Evolutionary conservation across 1,140 invertebrate genomes (phyloP).

Genomic region (Pygmarrhopalites habei): DNA sequence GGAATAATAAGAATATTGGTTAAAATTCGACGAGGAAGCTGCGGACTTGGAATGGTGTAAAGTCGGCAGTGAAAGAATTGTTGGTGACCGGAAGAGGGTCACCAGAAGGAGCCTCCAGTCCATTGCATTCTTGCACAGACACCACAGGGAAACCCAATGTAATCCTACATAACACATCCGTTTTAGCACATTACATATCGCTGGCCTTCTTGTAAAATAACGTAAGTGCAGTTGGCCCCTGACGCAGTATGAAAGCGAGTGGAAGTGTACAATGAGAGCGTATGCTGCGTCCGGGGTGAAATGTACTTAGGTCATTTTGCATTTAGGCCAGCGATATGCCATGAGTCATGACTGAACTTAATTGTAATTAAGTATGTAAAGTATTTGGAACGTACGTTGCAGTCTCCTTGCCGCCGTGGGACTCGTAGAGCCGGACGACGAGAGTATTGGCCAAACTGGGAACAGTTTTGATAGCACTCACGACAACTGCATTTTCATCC

Average conservation of each 20-base stretch:
- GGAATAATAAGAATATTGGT: too few relatives aligned
- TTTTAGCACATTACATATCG: too few relatives aligned
- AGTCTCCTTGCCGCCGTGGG: constrained; percentile 41
- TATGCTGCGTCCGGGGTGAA: too few relatives aligned
- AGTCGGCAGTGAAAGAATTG: constrained; percentile 16
- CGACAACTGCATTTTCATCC: constrained; percentile 44
- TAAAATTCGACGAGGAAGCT: constrained; percentile 25
- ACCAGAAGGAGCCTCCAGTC: constrained; percentile 31
- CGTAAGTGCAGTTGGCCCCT: too few relatives aligned
- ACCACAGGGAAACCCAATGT: constrained; percentile 38
- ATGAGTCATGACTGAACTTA: not conserved
- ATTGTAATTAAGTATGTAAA: not conserved
- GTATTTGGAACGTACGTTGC: constrained; percentile 24
- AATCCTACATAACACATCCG: constrained; percentile 19
- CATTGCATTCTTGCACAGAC: constrained; percentile 32
- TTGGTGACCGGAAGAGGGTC: not conserved
- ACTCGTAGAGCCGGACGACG: constrained; percentile 43
- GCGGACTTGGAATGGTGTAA: constrained; percentile 33
- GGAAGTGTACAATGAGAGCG: too few relatives aligned
- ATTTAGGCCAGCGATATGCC: too few relatives aligned
- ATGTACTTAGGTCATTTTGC: too few relatives aligned
- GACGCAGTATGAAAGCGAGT: too few relatives aligned
- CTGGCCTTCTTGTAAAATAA: too few relatives aligned
- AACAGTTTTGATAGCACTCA: constrained; percentile 45
- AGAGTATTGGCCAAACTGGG: not conserved